A percentile compares a stretch with the other conserved stretches of the same genome.
phyloP scores from a whole-genome alignment of 1,140 invertebrate species.

The Ephestia elutella region DNA sequence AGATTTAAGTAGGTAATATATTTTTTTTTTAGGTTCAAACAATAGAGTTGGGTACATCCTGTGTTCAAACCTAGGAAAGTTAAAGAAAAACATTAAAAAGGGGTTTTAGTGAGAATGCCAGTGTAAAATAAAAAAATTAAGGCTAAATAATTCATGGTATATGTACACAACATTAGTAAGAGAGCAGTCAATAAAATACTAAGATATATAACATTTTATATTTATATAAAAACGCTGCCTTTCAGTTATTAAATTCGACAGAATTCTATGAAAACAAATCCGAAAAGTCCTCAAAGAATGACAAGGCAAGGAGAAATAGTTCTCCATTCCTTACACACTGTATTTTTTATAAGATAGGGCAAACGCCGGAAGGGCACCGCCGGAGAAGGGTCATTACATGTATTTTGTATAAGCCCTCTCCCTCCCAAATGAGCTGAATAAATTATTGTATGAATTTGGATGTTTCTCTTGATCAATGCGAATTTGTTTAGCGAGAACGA shows the following conservation, averaged over 20 bases:
- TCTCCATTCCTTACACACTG: conserved; percentile 8
- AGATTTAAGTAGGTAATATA: too few species aligned
- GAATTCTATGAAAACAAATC: neutral
- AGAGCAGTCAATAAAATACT: neutral
- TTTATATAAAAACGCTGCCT: neutral
- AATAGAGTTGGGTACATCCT: too few species aligned
- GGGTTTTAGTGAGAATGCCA: too few species aligned
- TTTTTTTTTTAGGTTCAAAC: too few species aligned
- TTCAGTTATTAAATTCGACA: neutral
- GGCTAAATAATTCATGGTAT: too few species aligned
- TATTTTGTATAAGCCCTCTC: conserved; percentile 20
- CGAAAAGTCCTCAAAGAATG: neutral
- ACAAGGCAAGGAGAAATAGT: conserved; percentile 7
- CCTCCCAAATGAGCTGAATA: conserved; percentile 21
- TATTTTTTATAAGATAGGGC: conserved; percentile 23
- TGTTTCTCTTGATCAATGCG: conserved; percentile 9
- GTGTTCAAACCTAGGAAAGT: too few species aligned
- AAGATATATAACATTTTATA: too few species aligned
- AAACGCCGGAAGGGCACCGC: conserved; percentile 17
- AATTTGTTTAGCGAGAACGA: neutral
- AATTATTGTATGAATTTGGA: conserved; percentile 13
- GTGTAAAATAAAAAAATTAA: too few species aligned
- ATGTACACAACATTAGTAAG: too few species aligned
- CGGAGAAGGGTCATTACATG: conserved; percentile 18
- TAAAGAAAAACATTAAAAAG: too few species aligned